Base-by-base conservation (phyloP, 2,888 invertebrate species). In the Andrena trimmerana region DNA sequence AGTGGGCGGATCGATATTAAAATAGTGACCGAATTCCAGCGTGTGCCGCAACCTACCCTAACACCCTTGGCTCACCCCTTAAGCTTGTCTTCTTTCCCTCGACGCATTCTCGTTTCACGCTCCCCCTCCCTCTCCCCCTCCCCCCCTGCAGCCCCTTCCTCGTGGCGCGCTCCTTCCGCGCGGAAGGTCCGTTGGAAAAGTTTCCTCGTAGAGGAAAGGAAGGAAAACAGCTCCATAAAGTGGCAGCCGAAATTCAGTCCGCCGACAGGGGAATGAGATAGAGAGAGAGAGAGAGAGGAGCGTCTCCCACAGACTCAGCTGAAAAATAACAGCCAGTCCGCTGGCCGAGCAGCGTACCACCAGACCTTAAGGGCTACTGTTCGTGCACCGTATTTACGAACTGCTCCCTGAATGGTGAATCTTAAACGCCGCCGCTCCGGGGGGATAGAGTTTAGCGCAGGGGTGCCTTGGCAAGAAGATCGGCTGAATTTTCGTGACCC, bases 21-120 rank as follows among this genome's bases (percentile, higher is more conserved):
- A 94, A 94, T 93, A 93, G 94, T 94, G 93, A 94, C 94, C 94
- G 94, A 94, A 94, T 94, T 94, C 92, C 93, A 91, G 87, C 81
- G 88, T 88, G 88, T 88, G 86, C 89, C 90, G 88, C 92, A 92
- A 94, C 94, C 94, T 94, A 90, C 93, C 93, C 90, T 90, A 93
- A 93, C 91, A 82, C 84, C 85, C 88, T 86, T 83, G 74, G 63
- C 86, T 84, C 86, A 81, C 87, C 89, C 42, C 89, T 85, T 86
- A 85, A 87, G 88, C 88, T 83, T 84, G 81, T 86, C 86, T 81
- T 83, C 73, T 75, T 59, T 69, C 72, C 57, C 52, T 63, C 75
- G 71, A 27, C 60, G 75, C 75, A 60, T 67, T 69, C 75, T 69
- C 60, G 50, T 75, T 68, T 62, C 62, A 60, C 75, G 68, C 20